These are phyloP conservation scores for Gonatopus flavifemur DNA, from an alignment of 1,140 invertebrate species.

Conservation along the genomic window DNA sequence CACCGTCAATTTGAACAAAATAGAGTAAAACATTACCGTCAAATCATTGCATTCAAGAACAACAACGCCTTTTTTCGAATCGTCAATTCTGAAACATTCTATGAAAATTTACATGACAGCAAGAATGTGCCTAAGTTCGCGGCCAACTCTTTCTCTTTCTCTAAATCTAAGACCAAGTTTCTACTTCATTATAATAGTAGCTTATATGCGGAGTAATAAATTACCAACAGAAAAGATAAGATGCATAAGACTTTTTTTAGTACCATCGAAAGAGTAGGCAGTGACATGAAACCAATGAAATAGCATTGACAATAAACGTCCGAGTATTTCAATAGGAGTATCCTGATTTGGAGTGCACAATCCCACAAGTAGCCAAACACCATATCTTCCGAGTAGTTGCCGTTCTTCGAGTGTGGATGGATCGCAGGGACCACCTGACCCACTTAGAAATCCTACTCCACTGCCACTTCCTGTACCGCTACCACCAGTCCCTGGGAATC, in stretches of 20 bases:
- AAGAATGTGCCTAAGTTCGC: slow-evolving; percentile 39
- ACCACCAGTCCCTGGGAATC: slow-evolving; percentile 19
- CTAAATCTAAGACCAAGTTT: too few species aligned
- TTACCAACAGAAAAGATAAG: slow-evolving; percentile 60
- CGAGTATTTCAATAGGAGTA: slow-evolving; percentile 86
- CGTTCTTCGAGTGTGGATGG: slow-evolving; percentile 71
- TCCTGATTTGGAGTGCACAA: slow-evolving; percentile 85
- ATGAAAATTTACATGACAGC: neutral
- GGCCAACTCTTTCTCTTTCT: slow-evolving; percentile 20
- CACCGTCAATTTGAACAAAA: too few species aligned
- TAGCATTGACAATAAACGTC: slow-evolving; percentile 89
- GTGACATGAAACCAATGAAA: slow-evolving; percentile 99
- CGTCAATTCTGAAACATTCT: too few species aligned
- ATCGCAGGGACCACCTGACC: slow-evolving; percentile 45
- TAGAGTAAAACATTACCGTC: too few species aligned
- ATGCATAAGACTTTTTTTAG: slow-evolving; percentile 59
- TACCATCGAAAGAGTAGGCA: slow-evolving; percentile 93
- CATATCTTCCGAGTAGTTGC: slow-evolving; percentile 90
- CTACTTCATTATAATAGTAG: slow-evolving; percentile 30
- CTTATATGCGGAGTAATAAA: slow-evolving; percentile 53
- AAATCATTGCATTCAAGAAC: too few species aligned
- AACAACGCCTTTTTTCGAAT: too few species aligned
- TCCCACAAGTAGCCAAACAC: slow-evolving; percentile 94
- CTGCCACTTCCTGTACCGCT: slow-evolving; percentile 14
- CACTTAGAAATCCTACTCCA: slow-evolving; percentile 16